These are phyloP conservation scores for Stigmatopora nigra DNA, from an alignment of 2,113 vertebrate species.

Conservation along the genomic window DNA sequence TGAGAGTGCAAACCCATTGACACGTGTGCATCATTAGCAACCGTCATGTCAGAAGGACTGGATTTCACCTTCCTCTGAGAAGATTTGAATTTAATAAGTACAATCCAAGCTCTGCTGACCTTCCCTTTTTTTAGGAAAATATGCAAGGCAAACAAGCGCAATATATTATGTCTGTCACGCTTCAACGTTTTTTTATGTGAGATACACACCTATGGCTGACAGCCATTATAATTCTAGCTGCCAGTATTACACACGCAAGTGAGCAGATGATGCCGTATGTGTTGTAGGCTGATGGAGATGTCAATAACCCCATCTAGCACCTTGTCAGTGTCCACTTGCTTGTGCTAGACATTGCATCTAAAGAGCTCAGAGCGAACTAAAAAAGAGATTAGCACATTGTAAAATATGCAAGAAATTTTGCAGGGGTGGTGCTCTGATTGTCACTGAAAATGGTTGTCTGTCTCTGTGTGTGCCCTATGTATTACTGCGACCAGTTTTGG, in stretches of 20 bases:
- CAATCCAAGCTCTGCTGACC: constrained; percentile 54
- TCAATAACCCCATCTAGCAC: constrained; percentile 72
- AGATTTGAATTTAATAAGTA: constrained; percentile 53
- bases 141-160: constrained; percentile 72
- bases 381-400: constrained; percentile 37
- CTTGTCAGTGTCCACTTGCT: constrained; percentile 22
- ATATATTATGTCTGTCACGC: constrained; percentile 72
- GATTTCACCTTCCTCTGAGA: constrained; percentile 10
- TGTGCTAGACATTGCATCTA: background rate
- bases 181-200: constrained; percentile 63
- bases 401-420: constrained; percentile 31
- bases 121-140: constrained; percentile 46
- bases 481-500: too few relatives aligned
- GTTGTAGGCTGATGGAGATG: constrained; percentile 77
- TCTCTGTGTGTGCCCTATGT: too few relatives aligned
- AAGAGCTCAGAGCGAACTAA: constrained; percentile 15
- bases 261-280: constrained; percentile 73
- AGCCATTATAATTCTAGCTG: constrained; percentile 82
- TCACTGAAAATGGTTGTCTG: too few relatives aligned
- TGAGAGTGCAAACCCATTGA: background rate
- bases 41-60: constrained; percentile 3
- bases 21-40: constrained; percentile 24
- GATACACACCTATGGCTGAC: constrained; percentile 72
- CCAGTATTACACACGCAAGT: constrained; percentile 76
- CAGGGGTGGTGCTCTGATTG: constrained; percentile 17